These are phyloP conservation scores for Pharmacophagus antenor DNA, from an alignment of 2,888 invertebrate genomes.

Conservation along the genomic window DNA sequence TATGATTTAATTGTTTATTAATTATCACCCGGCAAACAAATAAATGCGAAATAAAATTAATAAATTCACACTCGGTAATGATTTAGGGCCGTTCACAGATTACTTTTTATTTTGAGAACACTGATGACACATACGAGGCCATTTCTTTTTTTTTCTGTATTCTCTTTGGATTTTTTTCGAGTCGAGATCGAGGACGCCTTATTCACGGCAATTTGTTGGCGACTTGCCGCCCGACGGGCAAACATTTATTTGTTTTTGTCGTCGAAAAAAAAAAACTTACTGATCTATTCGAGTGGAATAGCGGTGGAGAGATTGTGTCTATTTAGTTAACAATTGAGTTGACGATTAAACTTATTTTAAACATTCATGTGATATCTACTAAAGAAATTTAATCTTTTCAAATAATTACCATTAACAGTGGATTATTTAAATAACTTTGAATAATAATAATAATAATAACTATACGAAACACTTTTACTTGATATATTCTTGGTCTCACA, in stretches of 20 bases:
- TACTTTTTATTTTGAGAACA: slow-evolving; percentile 39
- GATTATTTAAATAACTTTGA: no score
- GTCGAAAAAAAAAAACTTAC: slow-evolving; percentile 17
- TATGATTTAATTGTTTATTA: neutral
- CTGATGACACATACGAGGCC: slow-evolving; percentile 63
- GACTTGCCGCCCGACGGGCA: slow-evolving; percentile 43
- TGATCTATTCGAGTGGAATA: neutral
- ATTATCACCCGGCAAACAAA: no score
- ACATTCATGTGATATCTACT: neutral
- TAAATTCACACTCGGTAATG: neutral
- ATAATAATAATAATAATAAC: no score
- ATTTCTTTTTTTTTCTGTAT: slow-evolving; percentile 45
- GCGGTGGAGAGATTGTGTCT: neutral
- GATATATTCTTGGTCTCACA: no score
- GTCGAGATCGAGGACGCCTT: slow-evolving; percentile 63
- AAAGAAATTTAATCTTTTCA: neutral
- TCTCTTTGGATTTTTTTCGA: slow-evolving; percentile 35
- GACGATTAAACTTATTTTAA: neutral
- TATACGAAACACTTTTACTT: no score
- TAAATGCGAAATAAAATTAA: neutral
- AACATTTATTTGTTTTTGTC: slow-evolving; percentile 41
- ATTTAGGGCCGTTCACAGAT: neutral
- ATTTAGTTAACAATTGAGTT: no score
- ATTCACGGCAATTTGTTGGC: slow-evolving; percentile 65
- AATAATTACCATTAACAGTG: neutral